These are phyloP conservation scores for Oreocharis arfaki DNA, from an alignment of 2,113 vertebrate species.

Conservation along the genomic window DNA sequence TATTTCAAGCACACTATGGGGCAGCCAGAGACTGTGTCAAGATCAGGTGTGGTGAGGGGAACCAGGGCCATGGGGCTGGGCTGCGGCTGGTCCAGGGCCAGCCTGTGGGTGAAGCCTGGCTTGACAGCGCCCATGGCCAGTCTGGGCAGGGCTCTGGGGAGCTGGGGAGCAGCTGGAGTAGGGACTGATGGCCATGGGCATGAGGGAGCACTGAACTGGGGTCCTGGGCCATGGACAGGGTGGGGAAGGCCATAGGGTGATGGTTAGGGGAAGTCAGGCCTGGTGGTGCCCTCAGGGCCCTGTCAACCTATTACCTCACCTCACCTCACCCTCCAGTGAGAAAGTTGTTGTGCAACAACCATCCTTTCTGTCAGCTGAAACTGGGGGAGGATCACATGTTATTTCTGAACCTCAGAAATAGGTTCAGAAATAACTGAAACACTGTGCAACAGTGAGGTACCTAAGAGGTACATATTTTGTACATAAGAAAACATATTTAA, in stretches of 20 bases:
- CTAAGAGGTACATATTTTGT: neutral
- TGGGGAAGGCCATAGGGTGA: neutral
- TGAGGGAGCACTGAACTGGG: neutral
- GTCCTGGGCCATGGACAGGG: neutral
- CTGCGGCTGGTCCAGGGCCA: neutral
- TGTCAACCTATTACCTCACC: neutral
- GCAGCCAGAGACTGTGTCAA: fast-evolving
- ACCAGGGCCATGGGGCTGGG: neutral
- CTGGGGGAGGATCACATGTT: neutral
- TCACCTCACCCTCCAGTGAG: neutral
- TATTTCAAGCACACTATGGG: neutral
- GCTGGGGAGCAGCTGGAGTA: neutral
- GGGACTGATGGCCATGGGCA: fast-evolving
- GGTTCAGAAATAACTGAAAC: too few relatives aligned
- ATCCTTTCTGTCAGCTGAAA: neutral
- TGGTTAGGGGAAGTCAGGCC: neutral
- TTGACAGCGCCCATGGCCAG: neutral
- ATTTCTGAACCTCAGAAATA: neutral
- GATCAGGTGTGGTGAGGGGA: neutral
- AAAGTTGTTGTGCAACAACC: neutral
- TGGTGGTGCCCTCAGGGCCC: neutral
- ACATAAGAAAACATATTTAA: neutral
- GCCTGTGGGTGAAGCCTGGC: fast-evolving
- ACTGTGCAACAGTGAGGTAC: neutral
- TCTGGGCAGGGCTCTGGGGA: too few relatives aligned